A percentile compares a stretch with the other conserved stretches of the same genome.
phyloP scores from a whole-genome alignment of 2,888 invertebrate species.

The Hecatera dysodea region DNA sequence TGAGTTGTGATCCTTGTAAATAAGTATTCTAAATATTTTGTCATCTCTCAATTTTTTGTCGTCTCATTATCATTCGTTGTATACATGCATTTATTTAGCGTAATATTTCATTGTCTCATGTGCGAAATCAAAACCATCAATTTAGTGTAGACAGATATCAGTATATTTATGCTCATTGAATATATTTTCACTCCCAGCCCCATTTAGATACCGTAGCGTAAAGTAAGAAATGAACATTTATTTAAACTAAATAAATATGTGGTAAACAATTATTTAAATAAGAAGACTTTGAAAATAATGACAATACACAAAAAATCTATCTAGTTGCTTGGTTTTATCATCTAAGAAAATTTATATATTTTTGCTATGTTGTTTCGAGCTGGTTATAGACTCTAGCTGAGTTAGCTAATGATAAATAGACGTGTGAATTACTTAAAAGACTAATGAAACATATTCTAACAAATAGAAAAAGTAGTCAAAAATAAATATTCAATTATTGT shows the following conservation, averaged over 20 bases:
- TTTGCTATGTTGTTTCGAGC: slow-evolving; percentile 53
- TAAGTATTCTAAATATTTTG: slow-evolving; percentile 32
- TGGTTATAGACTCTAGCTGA: slow-evolving; percentile 33
- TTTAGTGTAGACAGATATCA: slow-evolving; percentile 13
- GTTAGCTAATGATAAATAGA: slow-evolving; percentile 52
- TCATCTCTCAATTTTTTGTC: slow-evolving; percentile 6
- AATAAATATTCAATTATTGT: slow-evolving; percentile 37
- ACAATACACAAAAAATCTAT: slow-evolving; percentile 56
- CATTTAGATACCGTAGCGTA: slow-evolving; percentile 30
- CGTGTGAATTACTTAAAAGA: slow-evolving; percentile 56
- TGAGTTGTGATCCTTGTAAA: slow-evolving; percentile 80
- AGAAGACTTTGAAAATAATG: slow-evolving; percentile 57
- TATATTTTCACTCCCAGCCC: not conserved
- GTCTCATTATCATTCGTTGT: slow-evolving; percentile 25
- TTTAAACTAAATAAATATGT: too few species aligned
- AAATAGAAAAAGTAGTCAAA: slow-evolving; percentile 39
- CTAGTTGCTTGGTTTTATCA: slow-evolving; percentile 32
- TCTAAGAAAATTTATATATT: slow-evolving; percentile 44
- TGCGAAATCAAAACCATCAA: slow-evolving; percentile 1
- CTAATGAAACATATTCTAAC: slow-evolving; percentile 61
- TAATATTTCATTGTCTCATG: slow-evolving; percentile 20
- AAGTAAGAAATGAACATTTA: slow-evolving; percentile 19
- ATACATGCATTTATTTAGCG: slow-evolving; percentile 47
- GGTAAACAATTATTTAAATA: slow-evolving; percentile 28
- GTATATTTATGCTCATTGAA: slow-evolving; percentile 2